Evolutionary conservation across 2,888 invertebrate genomes (phyloP), one percentile per base, ranked within the genome.

Genomic region (Lathronympha strigana): DNA sequence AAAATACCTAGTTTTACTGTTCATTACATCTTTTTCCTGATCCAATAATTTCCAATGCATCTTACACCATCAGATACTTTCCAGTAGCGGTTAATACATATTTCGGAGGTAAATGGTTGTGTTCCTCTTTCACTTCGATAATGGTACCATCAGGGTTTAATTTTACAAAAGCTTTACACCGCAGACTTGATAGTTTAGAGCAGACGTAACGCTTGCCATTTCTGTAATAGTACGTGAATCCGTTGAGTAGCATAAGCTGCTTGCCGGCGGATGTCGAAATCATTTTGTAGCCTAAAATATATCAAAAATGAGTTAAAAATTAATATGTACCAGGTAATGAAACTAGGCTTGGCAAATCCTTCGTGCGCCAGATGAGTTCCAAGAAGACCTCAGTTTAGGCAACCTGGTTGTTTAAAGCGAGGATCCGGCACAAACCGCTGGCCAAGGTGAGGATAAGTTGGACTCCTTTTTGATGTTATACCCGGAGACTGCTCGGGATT

Each of bases 121-220:
- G 55, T 2, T 28, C 55, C n/a, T 43, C 55, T 43, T 9, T 55
- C 0, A 55, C 25, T 1, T 5, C 4, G 13, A 55, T 11, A 43
- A 55, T 13, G 1, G 25, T 8, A 0, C 55, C 55, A 19, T 55
- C 40, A 11, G 40, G 6, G 17, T 28, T 17, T 4, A 55, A 19
- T 19, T 19, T 55, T 3, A 55, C 55, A 5, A 43, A 13, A 43
- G 55, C 40, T 28, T 55, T 55, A 17, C 55, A 55, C 6, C 13
- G 28, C 55, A 55, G 43, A 28, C 55, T 55, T 6, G 55, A 55
- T 1, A 55, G 25, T 19, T 55, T 55, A 9, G 55, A 55, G 19
- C 55, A 55, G 4, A 55, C 55, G 11, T 55, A 55, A 19, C 55
- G 55, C 19, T 19, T 55, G 6, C 55, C 55, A 13, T 28, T 57